Evolutionary conservation across 2,797 vertebrate genomes (phyloP).

Genomic region (Micropoecilia bifurca): DNA sequence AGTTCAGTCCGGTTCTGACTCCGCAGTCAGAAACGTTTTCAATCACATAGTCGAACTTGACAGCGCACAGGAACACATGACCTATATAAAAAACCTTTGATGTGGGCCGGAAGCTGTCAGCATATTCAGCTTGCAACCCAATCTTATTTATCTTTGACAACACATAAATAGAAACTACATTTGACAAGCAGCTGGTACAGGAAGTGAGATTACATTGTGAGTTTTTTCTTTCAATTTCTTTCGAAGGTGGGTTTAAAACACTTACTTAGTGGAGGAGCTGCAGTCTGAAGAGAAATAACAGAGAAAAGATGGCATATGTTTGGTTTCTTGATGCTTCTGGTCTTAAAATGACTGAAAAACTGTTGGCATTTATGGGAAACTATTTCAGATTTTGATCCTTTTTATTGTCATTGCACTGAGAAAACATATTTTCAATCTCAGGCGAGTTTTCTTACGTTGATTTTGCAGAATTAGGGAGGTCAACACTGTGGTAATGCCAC

Average conservation of each 20-base stretch:
- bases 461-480: not conserved
- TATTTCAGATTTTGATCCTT: not conserved
- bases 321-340: not conserved
- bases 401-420: not conserved
- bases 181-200: not conserved
- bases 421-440: not conserved
- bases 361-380: too few species aligned
- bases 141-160: not conserved
- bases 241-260: not conserved
- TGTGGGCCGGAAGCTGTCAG: constrained; percentile 2
- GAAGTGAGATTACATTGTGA: not conserved
- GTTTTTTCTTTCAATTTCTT: not conserved
- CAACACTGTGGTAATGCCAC: not conserved
- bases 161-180: not conserved
- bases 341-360: not conserved
- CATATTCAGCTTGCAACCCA: not conserved
- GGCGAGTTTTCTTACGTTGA: not conserved
- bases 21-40: not conserved
- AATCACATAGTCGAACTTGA: not conserved
- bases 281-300: not conserved
- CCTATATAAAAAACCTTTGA: not conserved
- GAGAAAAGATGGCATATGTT: not conserved
- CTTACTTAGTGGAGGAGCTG: not conserved
- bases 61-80: not conserved
- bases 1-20: not conserved